Evolutionary conservation across 2,797 vertebrate species (phyloP).

Genomic region (Yasuhikotakia modesta): DNA sequence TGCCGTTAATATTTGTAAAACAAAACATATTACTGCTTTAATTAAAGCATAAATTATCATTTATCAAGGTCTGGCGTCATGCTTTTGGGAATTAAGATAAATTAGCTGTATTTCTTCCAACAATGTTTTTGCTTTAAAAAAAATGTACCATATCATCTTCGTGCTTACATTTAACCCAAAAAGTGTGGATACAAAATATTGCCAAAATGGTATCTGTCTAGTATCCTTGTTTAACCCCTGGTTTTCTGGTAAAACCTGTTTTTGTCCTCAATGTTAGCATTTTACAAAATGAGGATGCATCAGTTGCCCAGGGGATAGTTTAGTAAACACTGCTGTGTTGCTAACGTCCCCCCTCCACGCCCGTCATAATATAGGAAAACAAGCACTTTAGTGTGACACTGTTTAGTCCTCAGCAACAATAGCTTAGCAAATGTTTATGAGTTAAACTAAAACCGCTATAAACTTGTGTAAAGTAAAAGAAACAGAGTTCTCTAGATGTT

Average conservation of each 20-base stretch:
- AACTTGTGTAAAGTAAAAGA: no score
- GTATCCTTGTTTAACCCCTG: neutral
- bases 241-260: neutral
- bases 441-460: no score
- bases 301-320: neutral
- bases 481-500: no score
- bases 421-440: no score
- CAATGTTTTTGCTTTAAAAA: neutral
- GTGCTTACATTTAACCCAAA: neutral
- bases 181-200: neutral
- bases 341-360: neutral
- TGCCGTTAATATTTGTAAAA: constrained; percentile 18
- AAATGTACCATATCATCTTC: neutral
- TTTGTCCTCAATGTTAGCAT: neutral
- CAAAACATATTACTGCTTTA: constrained; percentile 19
- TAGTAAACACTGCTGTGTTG: constrained; percentile 4
- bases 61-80: neutral
- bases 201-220: neutral
- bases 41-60: constrained; percentile 33
- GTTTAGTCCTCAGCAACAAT: no score
- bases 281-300: neutral
- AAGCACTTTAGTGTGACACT: no score
- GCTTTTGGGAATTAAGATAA: neutral
- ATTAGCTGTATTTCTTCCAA: neutral
- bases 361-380: no score